Evolutionary conservation across 1,140 invertebrate species (phyloP).

Genomic region (Caenorhabditis brenneri): DNA sequence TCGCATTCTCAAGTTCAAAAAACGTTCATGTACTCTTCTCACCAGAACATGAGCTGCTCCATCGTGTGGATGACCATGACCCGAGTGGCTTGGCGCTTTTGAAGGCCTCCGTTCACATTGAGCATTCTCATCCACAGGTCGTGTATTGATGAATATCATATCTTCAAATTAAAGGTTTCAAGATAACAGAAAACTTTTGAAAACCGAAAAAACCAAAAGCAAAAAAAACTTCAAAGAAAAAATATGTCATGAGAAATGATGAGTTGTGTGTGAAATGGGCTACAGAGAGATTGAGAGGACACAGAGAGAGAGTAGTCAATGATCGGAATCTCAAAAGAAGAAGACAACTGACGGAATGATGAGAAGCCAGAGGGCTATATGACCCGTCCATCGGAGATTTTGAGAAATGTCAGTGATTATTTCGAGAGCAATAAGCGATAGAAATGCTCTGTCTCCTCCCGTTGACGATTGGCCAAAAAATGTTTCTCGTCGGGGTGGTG

Average conservation of each 20-base stretch:
- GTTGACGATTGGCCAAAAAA: not conserved
- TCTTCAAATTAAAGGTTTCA: not conserved
- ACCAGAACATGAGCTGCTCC: conserved; percentile 14
- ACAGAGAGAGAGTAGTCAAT: conserved; percentile 16
- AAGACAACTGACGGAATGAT: conserved; percentile 1
- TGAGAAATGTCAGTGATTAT: conserved; percentile 37
- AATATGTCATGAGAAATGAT: conserved; percentile 36
- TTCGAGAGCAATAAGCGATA: not conserved
- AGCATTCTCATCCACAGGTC: conserved; percentile 21
- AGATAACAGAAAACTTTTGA: not conserved
- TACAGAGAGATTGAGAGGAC: not conserved
- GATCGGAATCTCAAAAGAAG: not conserved
- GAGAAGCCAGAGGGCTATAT: not conserved
- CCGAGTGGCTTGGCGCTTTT: conserved; percentile 16
- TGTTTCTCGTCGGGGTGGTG: conserved; percentile 34
- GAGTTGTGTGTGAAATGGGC: conserved; percentile 37
- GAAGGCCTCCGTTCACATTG: conserved; percentile 27
- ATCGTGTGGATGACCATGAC: conserved; percentile 15
- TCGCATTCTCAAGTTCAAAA: no score
- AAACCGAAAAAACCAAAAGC: not conserved
- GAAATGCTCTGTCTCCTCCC: not conserved
- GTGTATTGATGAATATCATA: conserved; percentile 14
- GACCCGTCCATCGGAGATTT: conserved; percentile 35
- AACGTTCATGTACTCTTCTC: no score
- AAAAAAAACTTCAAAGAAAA: not conserved